Evolutionary conservation across 1,140 invertebrate species (phyloP).

Genomic region (Drosophila nasuta): DNA sequence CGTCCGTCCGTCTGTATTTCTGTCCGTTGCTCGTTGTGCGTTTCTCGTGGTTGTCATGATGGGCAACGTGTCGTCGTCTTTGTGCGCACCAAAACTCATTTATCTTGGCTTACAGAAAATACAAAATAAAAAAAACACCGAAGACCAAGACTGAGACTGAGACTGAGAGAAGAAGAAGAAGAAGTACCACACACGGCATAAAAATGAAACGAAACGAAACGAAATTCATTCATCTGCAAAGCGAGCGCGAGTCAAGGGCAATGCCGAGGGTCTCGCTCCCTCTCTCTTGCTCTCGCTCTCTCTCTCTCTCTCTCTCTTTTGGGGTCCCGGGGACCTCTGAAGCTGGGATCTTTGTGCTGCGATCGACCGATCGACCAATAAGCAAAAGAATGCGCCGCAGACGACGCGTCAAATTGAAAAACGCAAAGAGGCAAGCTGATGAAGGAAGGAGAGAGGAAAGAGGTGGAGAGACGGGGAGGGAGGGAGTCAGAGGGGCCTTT

Average conservation of each 20-base stretch:
- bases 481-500: slow-evolving; percentile 28
- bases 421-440: slow-evolving; percentile 22
- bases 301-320: too few species aligned
- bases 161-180: neutral
- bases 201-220: slow-evolving; percentile 44
- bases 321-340: too few species aligned
- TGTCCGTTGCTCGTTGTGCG: neutral
- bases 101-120: slow-evolving; percentile 78
- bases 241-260: slow-evolving; percentile 66
- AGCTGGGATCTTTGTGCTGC: slow-evolving; percentile 3
- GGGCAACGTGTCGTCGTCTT: slow-evolving; percentile 79
- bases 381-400: slow-evolving; percentile 62
- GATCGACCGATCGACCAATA: slow-evolving; percentile 44
- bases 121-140: slow-evolving; percentile 14
- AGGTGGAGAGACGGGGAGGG: too few species aligned
- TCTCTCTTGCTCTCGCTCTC: neutral
- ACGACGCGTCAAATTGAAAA: slow-evolving; percentile 80
- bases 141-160: neutral
- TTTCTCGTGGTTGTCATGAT: slow-evolving; percentile 43
- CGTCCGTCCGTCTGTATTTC: neutral
- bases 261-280: neutral
- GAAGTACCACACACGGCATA: slow-evolving; percentile 39
- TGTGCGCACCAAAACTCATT: slow-evolving; percentile 81
- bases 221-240: slow-evolving; percentile 80
- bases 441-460: neutral